Evolutionary conservation across 2,888 invertebrate genomes (phyloP).

Genomic region (Venusia cambrica): DNA sequence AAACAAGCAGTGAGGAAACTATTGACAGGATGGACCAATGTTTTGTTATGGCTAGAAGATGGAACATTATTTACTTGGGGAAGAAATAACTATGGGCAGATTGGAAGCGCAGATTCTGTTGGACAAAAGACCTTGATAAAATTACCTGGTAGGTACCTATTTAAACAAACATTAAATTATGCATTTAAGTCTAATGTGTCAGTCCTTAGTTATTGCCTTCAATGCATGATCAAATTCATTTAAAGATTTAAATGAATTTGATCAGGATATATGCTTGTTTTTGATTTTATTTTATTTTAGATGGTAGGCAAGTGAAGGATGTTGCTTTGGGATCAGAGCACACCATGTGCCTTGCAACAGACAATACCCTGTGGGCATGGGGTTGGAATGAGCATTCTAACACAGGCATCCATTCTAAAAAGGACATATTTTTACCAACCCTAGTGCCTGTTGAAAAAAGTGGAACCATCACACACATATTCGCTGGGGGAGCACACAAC

Average conservation of each 20-base stretch:
- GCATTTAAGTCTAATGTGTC: too few relatives aligned
- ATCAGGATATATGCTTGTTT: too few relatives aligned
- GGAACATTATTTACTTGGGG: slow-evolving; percentile 88
- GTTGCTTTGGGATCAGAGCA: slow-evolving; percentile 90
- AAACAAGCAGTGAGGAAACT: slow-evolving; percentile 80
- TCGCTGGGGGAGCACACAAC: slow-evolving; percentile 70
- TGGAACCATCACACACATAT: slow-evolving; percentile 49
- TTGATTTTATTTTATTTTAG: slow-evolving; percentile 46
- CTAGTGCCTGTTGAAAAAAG: slow-evolving; percentile 46
- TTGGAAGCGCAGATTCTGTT: slow-evolving; percentile 73
- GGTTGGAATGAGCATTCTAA: slow-evolving; percentile 96
- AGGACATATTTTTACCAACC: slow-evolving; percentile 51
- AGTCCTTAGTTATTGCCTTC: too few relatives aligned
- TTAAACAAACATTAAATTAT: too few relatives aligned
- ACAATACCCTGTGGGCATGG: slow-evolving; percentile 87
- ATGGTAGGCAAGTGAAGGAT: slow-evolving; percentile 71
- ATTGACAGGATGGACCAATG: slow-evolving; percentile 90
- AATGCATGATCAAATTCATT: too few relatives aligned
- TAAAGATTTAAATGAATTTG: too few relatives aligned
- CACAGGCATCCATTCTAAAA: slow-evolving; percentile 82
- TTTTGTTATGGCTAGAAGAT: slow-evolving; percentile 82
- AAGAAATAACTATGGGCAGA: slow-evolving; percentile 89
- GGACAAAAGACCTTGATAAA: slow-evolving; percentile 56
- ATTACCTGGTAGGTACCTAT: slow-evolving; percentile 51
- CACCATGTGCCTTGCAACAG: slow-evolving; percentile 84